phyloP scores from a whole-genome alignment of 2,888 invertebrate species.

The Ornithoptera priamus region DNA sequence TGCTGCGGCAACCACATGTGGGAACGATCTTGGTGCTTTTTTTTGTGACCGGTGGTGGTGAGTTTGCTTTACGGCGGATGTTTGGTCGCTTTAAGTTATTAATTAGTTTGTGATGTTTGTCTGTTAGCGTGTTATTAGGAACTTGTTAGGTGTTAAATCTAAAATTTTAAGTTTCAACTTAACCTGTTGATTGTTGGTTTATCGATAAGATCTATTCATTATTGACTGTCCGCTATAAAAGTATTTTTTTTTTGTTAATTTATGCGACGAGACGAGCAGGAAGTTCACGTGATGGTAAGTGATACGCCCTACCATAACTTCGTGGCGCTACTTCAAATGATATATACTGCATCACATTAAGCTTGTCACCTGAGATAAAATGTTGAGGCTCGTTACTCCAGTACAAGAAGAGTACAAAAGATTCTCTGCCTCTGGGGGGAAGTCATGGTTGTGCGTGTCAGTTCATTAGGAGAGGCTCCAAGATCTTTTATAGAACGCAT shows the following conservation, averaged over 20 bases:
- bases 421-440: no score
- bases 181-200: constrained; percentile 9
- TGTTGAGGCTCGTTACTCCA: no score
- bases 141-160: constrained; percentile 38
- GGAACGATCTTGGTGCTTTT: constrained; percentile 63
- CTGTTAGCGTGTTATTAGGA: constrained; percentile 52
- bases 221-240: not conserved
- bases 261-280: no score
- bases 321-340: no score
- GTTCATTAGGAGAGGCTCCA: no score
- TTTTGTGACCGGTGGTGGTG: constrained; percentile 60
- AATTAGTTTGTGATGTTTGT: constrained; percentile 65
- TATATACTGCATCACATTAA: no score
- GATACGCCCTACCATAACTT: no score
- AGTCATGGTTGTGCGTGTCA: no score
- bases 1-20: constrained; percentile 53
- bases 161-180: constrained; percentile 25
- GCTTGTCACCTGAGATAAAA: no score
- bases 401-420: no score
- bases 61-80: constrained; percentile 66
- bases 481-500: no score
- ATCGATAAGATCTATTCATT: not conserved
- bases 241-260: not conserved
- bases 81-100: constrained; percentile 67
- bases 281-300: no score